Evolutionary conservation across 1,140 invertebrate species (phyloP), one percentile per base, ranked within the genome.

Genomic region (Drosophila pandora): DNA sequence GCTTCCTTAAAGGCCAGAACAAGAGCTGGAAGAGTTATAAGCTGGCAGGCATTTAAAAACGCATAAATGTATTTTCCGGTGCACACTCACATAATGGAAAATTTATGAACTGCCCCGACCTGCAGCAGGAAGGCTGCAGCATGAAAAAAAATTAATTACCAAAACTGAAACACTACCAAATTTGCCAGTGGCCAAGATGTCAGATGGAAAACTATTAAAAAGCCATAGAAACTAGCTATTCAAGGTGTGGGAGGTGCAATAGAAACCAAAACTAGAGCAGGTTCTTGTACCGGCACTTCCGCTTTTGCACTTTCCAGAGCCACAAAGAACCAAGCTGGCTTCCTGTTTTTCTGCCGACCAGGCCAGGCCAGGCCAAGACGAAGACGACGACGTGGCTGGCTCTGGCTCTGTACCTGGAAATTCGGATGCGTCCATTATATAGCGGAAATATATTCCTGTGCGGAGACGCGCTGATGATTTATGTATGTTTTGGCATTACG

Each of bases 361-460:
- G 60, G 57, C 58, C 60, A 43, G 60, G 28, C 58, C 32, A 37
- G 34, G 32, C 30, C 17, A 8, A 69, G 61, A 23, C 52, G 32
- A 17, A 49, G 56, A 41, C 41, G 43, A 32, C 61, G 45, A 13
- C 57, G 64, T 60, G 49, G 63, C 47, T 49, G 34, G 34, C 34
- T 37, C 34, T 37, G 34, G 49, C 49, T 43, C 50, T 45, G 76
- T 54, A 73, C 57, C 69, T 83, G 69, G 75, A 87, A 87, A 87
- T 76, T 79, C 83, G 82, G 82, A 87, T 82, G 81, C 83, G 75
- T 87, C 82, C 83, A 79, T 87, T 87, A 82, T 87, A 88, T 88
- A 87, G 83, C 83, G 83, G 82, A 87, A 87, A 87, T 87, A 87
- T 87, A 87, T 87, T 87, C 82, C 82, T 88, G 80, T 85, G 82